phyloP scores from a whole-genome alignment of 2,888 invertebrate genomes.

The Nysson spinosus region DNA sequence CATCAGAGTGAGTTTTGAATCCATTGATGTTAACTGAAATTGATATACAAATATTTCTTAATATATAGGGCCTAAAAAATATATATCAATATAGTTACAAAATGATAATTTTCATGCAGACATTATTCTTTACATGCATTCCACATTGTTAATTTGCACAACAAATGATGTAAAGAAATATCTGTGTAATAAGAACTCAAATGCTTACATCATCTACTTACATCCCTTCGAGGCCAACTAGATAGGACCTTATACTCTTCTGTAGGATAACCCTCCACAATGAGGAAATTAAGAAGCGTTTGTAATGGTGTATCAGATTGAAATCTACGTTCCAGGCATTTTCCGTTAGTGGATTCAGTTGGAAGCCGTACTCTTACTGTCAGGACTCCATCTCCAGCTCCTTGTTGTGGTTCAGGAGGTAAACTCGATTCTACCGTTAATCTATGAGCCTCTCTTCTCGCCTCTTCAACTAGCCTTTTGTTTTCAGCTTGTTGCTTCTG shows the following conservation, averaged over 20 bases:
- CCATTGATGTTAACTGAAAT: constrained; percentile 87
- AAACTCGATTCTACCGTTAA: constrained; percentile 83
- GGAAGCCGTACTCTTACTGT: constrained; percentile 91
- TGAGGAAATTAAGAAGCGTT: constrained; percentile 91
- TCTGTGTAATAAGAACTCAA: constrained; percentile 49
- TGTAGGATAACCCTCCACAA: constrained; percentile 91
- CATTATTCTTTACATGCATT: not conserved
- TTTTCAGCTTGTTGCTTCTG: constrained; percentile 86
- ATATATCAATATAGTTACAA: not conserved
- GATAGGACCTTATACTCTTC: constrained; percentile 94
- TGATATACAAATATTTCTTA: constrained; percentile 19
- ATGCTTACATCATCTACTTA: constrained; percentile 81
- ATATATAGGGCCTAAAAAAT: not conserved
- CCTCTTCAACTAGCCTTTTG: constrained; percentile 85
- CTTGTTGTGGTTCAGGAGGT: constrained; percentile 84
- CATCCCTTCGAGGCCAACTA: constrained; percentile 96
- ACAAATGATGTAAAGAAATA: constrained; percentile 15
- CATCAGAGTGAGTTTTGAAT: constrained; percentile 86
- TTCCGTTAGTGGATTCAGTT: too few relatives aligned
- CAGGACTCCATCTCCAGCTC: constrained; percentile 80
- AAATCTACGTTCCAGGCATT: constrained; percentile 89
- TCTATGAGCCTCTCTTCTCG: constrained; percentile 84
- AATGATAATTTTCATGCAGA: not conserved
- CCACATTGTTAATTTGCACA: not conserved
- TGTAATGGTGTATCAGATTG: constrained; percentile 80